These are phyloP conservation scores for Phyllostomus discolor DNA, from an alignment of 2,113 vertebrate genomes.

Conservation along the genomic window DNA sequence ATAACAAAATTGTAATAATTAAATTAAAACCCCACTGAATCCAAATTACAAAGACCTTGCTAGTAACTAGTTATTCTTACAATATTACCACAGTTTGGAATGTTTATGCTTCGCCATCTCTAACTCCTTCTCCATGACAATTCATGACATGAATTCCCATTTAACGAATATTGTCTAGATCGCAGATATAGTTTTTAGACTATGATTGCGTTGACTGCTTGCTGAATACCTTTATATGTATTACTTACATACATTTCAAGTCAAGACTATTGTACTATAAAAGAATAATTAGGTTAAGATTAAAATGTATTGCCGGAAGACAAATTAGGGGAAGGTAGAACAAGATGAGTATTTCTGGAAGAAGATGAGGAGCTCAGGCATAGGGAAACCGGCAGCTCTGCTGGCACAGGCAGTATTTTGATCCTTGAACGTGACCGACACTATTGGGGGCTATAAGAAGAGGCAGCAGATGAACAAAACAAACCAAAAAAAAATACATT, in stretches of 20 bases:
- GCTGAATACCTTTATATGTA: not conserved
- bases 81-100: not conserved
- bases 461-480: slow-evolving; percentile 55
- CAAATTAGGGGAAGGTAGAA: slow-evolving; percentile 39
- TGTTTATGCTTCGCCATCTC: not conserved
- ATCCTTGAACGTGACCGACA: slow-evolving; percentile 29
- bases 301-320: slow-evolving; percentile 51
- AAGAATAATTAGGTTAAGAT: slow-evolving; percentile 47
- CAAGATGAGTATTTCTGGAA: slow-evolving; percentile 28
- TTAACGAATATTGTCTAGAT: not conserved
- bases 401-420: slow-evolving; percentile 24
- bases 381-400: slow-evolving; percentile 31
- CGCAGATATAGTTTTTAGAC: not conserved
- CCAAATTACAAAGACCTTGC: slow-evolving; percentile 27
- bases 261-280: slow-evolving; percentile 21
- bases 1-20: slow-evolving; percentile 31
- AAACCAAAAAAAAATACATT: slow-evolving; percentile 50
- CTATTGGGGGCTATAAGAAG: slow-evolving; percentile 53
- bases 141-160: not conserved
- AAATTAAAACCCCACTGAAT: not conserved
- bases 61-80: not conserved
- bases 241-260: slow-evolving; percentile 34
- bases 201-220: not conserved
- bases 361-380: not conserved
- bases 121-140: not conserved